Percentiles rank a stretch among this genome's conserved stretches.
phyloP scores from a whole-genome alignment of 2,797 vertebrate species.

The Salmo trutta region DNA sequence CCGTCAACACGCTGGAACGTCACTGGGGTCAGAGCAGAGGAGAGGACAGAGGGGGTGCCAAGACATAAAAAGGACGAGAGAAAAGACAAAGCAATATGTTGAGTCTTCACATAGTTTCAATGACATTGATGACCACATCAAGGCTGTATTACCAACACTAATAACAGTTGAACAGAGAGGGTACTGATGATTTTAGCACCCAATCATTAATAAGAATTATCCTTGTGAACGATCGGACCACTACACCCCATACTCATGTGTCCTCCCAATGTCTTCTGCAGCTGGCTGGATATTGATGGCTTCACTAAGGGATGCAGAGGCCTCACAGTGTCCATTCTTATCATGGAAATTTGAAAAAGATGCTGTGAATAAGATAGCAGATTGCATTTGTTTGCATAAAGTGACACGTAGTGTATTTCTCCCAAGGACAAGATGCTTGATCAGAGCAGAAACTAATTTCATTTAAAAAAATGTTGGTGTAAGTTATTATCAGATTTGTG shows the following conservation, averaged over 20 bases:
- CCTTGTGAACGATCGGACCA: background rate
- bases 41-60: slow-evolving; percentile 10
- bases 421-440: slow-evolving; percentile 68
- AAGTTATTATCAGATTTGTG: slow-evolving; percentile 73
- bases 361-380: slow-evolving; percentile 45
- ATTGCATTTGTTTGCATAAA: slow-evolving; percentile 64
- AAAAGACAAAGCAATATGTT: slow-evolving; percentile 34
- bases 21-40: slow-evolving; percentile 72
- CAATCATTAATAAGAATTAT: background rate
- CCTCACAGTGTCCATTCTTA: slow-evolving; percentile 40
- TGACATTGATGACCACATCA: slow-evolving; percentile 6
- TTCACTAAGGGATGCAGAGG: slow-evolving; percentile 38
- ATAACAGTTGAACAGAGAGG: slow-evolving; percentile 2
- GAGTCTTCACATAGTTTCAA: slow-evolving; percentile 21
- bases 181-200: too few relatives aligned
- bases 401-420: slow-evolving; percentile 54
- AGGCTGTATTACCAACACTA: slow-evolving; percentile 20
- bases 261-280: slow-evolving; percentile 13
- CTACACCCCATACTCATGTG: slow-evolving; percentile 11
- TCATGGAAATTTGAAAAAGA: slow-evolving; percentile 29
- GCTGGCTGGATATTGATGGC: slow-evolving; percentile 42
- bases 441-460: slow-evolving; percentile 69
- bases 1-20: slow-evolving; percentile 99
- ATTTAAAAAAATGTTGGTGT: slow-evolving; percentile 53
- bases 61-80: slow-evolving; percentile 11